phyloP scores from a whole-genome alignment of 1,140 invertebrate genomes.

The Halesus radiatus region DNA sequence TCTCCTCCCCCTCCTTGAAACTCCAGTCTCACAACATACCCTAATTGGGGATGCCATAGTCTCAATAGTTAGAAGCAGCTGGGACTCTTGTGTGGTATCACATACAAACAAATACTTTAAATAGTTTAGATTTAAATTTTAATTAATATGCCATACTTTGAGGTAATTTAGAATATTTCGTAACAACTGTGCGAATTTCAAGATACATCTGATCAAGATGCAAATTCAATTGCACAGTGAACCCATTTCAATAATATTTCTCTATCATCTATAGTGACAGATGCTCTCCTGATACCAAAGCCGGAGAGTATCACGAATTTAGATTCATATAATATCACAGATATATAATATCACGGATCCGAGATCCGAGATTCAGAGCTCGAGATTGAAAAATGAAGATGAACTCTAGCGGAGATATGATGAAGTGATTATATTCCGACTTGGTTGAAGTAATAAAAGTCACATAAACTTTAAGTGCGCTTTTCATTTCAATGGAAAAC shows the following conservation, averaged over 20 bases:
- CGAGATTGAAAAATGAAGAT: constrained; percentile 35
- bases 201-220: constrained; percentile 34
- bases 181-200: constrained; percentile 8
- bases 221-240: constrained; percentile 33
- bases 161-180: not conserved
- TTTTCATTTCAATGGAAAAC: constrained; percentile 21
- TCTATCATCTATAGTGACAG: constrained; percentile 30
- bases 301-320: not conserved
- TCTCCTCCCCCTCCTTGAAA: too few species aligned
- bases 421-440: constrained; percentile 36
- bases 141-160: too few species aligned
- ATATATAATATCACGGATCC: too few species aligned
- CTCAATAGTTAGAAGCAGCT: too few species aligned
- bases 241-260: constrained; percentile 40
- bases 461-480: constrained; percentile 33
- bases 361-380: not conserved
- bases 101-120: too few species aligned
- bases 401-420: constrained; percentile 27
- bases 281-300: constrained; percentile 14
- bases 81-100: too few species aligned
- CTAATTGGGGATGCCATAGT: too few species aligned
- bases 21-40: too few species aligned
- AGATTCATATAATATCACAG: not conserved
- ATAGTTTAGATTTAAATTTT: too few species aligned
- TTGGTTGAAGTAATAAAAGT: constrained; percentile 35